Evolutionary conservation across 2,113 vertebrate genomes (phyloP).

Genomic region (Buteo buteo): DNA sequence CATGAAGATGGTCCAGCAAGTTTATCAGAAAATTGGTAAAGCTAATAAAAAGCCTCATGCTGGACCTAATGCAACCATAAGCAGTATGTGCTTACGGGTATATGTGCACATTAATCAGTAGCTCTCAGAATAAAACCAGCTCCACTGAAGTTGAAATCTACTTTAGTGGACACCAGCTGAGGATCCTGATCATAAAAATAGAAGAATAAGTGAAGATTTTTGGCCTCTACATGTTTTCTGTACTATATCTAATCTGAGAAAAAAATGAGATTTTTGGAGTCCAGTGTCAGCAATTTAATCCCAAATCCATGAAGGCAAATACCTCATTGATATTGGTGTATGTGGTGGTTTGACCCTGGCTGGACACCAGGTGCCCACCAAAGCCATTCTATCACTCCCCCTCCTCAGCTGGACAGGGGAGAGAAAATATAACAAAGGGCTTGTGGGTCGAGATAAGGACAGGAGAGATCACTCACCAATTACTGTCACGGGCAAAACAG

Average conservation of each 20-base stretch:
- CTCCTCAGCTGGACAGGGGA: too few species aligned
- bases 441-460: too few species aligned
- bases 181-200: neutral
- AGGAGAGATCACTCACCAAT: too few species aligned
- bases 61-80: neutral
- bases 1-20: neutral
- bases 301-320: neutral
- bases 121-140: neutral
- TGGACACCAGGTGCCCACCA: too few species aligned
- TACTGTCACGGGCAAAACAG: too few species aligned
- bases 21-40: neutral
- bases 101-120: neutral
- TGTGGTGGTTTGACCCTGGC: too few species aligned
- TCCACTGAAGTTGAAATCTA: neutral
- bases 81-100: neutral
- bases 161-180: neutral
- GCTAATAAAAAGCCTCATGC: neutral
- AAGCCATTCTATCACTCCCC: too few species aligned
- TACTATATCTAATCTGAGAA: neutral
- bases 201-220: neutral
- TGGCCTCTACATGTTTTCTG: neutral
- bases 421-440: too few species aligned
- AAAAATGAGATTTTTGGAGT: neutral
- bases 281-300: neutral
- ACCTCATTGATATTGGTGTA: neutral